Percentiles rank a stretch among this genome's conserved stretches.
Conservation (phyloP, 2,797 vertebrate genomes). For the Sebastes nivosus region DNA sequence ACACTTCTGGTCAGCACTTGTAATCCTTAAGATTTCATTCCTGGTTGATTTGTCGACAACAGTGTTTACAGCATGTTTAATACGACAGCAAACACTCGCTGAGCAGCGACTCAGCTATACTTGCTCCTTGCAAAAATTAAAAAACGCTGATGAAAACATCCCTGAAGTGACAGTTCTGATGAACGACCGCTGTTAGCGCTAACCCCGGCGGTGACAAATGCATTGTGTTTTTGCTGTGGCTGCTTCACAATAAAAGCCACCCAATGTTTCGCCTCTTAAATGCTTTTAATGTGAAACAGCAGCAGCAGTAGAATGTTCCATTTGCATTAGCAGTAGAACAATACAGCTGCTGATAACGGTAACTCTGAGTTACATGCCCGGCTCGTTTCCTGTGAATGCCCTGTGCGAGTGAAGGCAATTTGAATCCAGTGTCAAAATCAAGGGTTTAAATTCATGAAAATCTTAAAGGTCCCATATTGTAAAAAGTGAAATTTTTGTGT, state of each 20-base stretch:
- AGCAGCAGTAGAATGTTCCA: neutral
- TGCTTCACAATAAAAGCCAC: slow-evolving; percentile 15
- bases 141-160: neutral
- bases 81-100: neutral
- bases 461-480: neutral
- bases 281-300: neutral
- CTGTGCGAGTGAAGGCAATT: neutral
- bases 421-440: neutral
- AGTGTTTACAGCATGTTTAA: neutral
- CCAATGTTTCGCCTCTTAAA: neutral
- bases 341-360: neutral
- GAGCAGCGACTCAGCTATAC: neutral
- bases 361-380: neutral
- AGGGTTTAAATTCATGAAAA: neutral
- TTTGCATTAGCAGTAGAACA: neutral
- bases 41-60: neutral
- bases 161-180: neutral
- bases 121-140: neutral
- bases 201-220: neutral
- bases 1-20: neutral
- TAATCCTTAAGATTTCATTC: neutral
- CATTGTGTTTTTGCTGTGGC: neutral
- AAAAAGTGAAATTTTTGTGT: too few relatives aligned
- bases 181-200: neutral
- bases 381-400: neutral